Evolutionary conservation across 2,113 vertebrate species (phyloP).

Genomic region (Cebus imitator): DNA sequence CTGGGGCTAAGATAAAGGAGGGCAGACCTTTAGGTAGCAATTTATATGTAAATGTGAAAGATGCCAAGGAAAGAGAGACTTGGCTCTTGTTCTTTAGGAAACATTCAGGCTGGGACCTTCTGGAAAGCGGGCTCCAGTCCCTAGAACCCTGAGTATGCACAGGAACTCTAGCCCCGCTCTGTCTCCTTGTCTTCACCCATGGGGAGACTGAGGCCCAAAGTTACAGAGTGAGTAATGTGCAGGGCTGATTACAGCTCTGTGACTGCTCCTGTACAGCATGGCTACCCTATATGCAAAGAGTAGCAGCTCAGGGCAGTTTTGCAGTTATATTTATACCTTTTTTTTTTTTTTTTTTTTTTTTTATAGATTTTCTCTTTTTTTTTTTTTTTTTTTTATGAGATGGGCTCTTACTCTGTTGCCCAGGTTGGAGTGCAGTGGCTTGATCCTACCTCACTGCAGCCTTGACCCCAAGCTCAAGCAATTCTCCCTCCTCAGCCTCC

Average conservation of each 20-base stretch:
- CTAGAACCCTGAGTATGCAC: neutral
- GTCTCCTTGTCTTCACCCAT: neutral
- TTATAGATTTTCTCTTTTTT: too few species aligned
- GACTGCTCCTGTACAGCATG: too few species aligned
- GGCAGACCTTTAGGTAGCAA: conserved; percentile 82
- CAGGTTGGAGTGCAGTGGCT: neutral
- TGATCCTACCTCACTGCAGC: neutral
- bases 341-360: too few species aligned
- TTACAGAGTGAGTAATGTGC: neutral
- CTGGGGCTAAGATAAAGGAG: conserved; percentile 79
- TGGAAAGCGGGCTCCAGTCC: neutral
- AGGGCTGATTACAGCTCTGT: neutral
- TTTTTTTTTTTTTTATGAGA: neutral
- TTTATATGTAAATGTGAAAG: conserved; percentile 87
- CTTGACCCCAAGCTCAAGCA: neutral
- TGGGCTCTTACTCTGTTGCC: neutral
- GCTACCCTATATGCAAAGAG: too few species aligned
- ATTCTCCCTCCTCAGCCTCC: neutral
- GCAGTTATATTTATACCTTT: too few species aligned
- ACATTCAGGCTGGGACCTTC: conserved; percentile 40
- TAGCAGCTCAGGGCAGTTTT: too few species aligned
- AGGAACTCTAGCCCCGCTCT: fast-evolving
- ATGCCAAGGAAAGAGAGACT: conserved; percentile 76
- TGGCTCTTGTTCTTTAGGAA: conserved; percentile 50
- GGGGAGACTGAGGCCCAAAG: neutral